Conservation (phyloP, 2,888 invertebrate genomes). For the Erannis defoliaria region DNA sequence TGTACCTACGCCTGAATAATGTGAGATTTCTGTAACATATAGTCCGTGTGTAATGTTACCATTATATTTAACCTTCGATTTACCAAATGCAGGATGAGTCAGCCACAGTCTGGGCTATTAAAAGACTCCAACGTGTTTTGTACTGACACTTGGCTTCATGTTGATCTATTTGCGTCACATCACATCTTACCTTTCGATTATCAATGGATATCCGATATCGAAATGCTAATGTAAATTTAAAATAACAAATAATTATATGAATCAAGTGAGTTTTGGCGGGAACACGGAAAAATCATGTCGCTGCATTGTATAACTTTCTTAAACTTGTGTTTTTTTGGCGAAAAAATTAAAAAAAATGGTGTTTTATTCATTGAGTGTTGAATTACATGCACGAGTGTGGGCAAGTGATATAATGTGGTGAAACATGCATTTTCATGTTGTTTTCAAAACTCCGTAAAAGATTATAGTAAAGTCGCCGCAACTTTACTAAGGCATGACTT, state of each 20-base stretch:
- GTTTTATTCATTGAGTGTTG: too few species aligned
- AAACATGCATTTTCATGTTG: too few species aligned
- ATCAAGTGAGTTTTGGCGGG: background rate
- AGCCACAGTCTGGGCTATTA: slow-evolving; percentile 68
- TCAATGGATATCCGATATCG: slow-evolving; percentile 42
- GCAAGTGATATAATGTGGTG: too few species aligned
- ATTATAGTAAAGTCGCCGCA: too few species aligned
- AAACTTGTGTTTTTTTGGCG: too few species aligned
- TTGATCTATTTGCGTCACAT: slow-evolving; percentile 65
- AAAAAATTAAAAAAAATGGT: too few species aligned
- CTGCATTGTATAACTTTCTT: too few species aligned
- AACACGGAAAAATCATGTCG: too few species aligned
- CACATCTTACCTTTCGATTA: slow-evolving; percentile 51
- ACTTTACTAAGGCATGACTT: too few species aligned
- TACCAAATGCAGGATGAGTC: slow-evolving; percentile 78
- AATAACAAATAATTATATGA: background rate
- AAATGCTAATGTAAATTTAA: background rate
- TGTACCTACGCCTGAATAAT: slow-evolving; percentile 11
- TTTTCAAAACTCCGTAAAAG: too few species aligned
- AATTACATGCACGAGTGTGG: too few species aligned
- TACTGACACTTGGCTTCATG: slow-evolving; percentile 70
- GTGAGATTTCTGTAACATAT: slow-evolving; percentile 26
- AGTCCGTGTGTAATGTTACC: slow-evolving; percentile 41
- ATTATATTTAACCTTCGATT: slow-evolving; percentile 73
- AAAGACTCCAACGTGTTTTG: slow-evolving; percentile 69